phyloP scores from a whole-genome alignment of 2,888 invertebrate genomes.

The Coelogynopora nodosa region DNA sequence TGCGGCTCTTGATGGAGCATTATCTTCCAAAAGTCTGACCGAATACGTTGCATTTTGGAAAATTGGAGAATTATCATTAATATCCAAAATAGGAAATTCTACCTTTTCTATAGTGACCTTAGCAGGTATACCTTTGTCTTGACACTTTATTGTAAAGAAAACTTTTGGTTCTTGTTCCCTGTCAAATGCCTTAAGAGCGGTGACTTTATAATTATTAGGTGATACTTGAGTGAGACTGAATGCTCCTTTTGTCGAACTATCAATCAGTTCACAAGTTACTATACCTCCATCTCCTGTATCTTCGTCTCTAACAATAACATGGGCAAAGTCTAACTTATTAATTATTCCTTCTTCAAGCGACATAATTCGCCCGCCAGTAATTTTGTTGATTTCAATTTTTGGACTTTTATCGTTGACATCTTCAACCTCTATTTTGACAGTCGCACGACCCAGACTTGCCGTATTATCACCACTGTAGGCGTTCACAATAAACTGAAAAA shows the following conservation, averaged over 20 bases:
- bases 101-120: neutral
- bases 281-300: neutral
- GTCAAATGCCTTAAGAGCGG: neutral
- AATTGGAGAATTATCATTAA: constrained; percentile 33
- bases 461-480: constrained; percentile 15
- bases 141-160: neutral
- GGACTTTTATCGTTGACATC: constrained; percentile 36
- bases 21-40: constrained; percentile 31
- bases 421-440: neutral
- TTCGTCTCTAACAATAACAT: constrained; percentile 17
- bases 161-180: neutral
- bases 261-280: neutral
- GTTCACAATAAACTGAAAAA: neutral
- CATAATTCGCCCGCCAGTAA: neutral
- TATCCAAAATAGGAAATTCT: constrained; percentile 29
- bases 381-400: neutral
- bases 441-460: neutral
- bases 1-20: neutral
- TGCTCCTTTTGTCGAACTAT: neutral
- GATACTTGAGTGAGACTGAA: neutral
- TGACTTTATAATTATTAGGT: neutral
- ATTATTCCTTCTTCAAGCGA: constrained; percentile 22
- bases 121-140: neutral
- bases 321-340: neutral
- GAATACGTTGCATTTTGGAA: neutral